Base-by-base conservation (phyloP, 1,140 invertebrate genomes). In the Tetraneura akinire region DNA sequence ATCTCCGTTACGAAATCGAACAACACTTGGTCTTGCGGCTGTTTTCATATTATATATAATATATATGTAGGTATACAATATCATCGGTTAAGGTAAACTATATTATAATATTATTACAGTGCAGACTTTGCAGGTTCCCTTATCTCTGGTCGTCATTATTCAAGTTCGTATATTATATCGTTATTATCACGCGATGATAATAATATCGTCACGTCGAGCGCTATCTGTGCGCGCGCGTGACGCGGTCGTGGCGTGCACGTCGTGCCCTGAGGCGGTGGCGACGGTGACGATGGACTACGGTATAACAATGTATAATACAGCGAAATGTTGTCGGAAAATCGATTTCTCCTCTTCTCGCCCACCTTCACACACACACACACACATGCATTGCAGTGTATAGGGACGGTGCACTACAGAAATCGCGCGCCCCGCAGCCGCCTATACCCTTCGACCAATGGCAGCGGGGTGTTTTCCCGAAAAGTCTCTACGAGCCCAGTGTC, bases 391-490 rank as follows among this genome's bases (percentile, higher is more conserved):
- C n/a, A n/a, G 32, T 37, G 32, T 8, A 8, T 8, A 8, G 32
- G 32, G 32, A 37, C 32, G 8, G 32, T 37, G 32, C 32, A 37
- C 8, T 37, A 37, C 3, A 37, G 32, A 37, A 37, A 37, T 37
- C 16, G 29, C 55, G 53, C 32, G 14, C 21, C 55, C 29, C 57
- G 32, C 29, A 32, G 74, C 53, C 55, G 37, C 29, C 53, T 37
- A 78, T 26, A 55, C 16, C 9, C 45, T 11, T 55, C 55, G 55
- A 60, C 74, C 74, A 78, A 78, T 78, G 74, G 29, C 74, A 62
- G 74, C 74, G 51, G 74, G 74, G 74, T 78, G 74, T 78, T 78
- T 62, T 55, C 73, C 37, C 74, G 53, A 60, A 49, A 62, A 60
- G 74, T 78, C 37, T 62, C 37, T 57, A n/a, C 32, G 55, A 47